Evolutionary conservation across 2,113 vertebrate species (phyloP).

Genomic region (Amblyopsis rosae): DNA sequence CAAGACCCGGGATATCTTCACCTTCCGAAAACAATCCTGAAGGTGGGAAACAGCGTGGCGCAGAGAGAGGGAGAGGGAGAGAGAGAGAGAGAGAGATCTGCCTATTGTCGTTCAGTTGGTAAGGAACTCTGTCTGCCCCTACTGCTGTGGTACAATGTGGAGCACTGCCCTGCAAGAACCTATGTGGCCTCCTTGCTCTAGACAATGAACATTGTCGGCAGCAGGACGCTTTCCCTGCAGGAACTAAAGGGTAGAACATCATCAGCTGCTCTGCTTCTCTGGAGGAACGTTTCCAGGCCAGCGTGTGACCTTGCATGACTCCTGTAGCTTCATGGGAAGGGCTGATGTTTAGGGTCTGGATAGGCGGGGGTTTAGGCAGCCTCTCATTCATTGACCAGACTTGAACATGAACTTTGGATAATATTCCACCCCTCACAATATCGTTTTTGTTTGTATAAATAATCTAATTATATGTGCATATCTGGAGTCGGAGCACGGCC

Average conservation of each 20-base stretch:
- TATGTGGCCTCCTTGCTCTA: conserved; percentile 28
- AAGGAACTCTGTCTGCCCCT: conserved; percentile 40
- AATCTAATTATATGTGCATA: conserved; percentile 42
- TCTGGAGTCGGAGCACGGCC: conserved; percentile 41
- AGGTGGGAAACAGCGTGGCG: not conserved
- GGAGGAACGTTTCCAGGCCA: conserved; percentile 45
- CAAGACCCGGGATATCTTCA: conserved; percentile 85
- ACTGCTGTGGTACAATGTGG: conserved; percentile 46
- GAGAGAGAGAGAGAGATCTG: not conserved
- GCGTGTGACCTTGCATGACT: conserved; percentile 54
- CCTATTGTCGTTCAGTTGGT: conserved; percentile 15
- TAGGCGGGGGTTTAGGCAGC: conserved; percentile 26
- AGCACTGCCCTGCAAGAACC: conserved; percentile 63
- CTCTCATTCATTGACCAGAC: conserved; percentile 48
- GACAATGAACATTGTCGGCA: conserved; percentile 17
- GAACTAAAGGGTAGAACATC: conserved; percentile 50
- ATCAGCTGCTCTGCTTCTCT: conserved; percentile 40
- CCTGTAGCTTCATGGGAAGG: conserved; percentile 42
- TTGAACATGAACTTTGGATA: conserved; percentile 34
- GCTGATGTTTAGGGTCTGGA: conserved; percentile 53
- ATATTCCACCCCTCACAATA: conserved; percentile 40
- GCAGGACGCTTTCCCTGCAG: conserved; percentile 30
- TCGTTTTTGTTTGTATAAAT: conserved; percentile 44
- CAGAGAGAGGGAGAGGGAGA: no score
- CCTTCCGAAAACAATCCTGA: conserved; percentile 87